Evolutionary conservation across 2,888 invertebrate genomes (phyloP), one percentile per base, ranked within the genome.

Genomic region (Caenorhabditis imperialis): DNA sequence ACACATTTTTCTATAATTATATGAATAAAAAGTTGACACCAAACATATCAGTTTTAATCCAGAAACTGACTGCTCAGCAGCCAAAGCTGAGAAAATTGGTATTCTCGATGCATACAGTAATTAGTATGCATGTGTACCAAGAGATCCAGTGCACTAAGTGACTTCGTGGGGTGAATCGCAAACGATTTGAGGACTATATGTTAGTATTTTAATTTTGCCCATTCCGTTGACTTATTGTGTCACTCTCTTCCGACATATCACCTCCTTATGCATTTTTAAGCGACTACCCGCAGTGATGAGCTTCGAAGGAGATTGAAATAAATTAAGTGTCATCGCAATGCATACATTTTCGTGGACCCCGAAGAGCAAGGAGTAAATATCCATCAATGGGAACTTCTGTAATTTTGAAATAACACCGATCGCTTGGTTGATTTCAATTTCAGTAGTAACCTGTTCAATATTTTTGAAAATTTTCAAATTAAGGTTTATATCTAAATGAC

Each of bases 251-350:
- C 27, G 16, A 60, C 45, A 50, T 48, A 47, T 58, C 60, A 40
- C 50, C 62, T 53, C 71, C 50, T 45, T 65, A 65, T 73, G 73
- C 65, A 73, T 73, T 73, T 73, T 73, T 65, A 73, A 72, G 55
- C 53, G 73, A 55, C 73, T 53, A 50, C 73, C 73, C 42, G 62
- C 71, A 71, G 62, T 51, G 71, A 50, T 61, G 57, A 30, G 71
- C 42, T 71, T 37, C 44, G 3, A 30, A 22, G 53, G 47, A 58
- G 69, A 75, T 75, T 70, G 69, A 75, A 70, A 69, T 75, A 69
- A 75, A 75, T 75, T 75, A 58, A 58, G 58, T 74, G 55, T 60
- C 44, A 60, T 62, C 62, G 57, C 50, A 71, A 71, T 71, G 71
- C 73, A 73, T 73, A 55, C 58, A 72, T 72, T 53, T 63, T 25